Base-by-base conservation (phyloP, 2,888 invertebrate species). In the Acleris sparsana region DNA sequence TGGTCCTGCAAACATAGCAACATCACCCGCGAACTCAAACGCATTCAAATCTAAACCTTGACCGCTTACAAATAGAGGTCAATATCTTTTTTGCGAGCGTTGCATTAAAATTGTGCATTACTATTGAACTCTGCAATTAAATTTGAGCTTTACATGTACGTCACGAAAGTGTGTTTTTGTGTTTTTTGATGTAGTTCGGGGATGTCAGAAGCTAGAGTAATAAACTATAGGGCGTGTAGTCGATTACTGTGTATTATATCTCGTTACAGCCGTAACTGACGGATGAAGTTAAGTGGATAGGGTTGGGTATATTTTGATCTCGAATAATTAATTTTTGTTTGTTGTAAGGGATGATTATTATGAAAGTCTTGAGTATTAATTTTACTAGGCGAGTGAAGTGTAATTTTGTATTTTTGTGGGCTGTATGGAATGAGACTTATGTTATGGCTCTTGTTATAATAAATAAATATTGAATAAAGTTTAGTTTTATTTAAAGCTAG, bases 211-310 rank as follows among this genome's bases (percentile, higher is more conserved):
- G 46, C 57, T 44, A 2, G 13, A 57, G 25, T 16, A n/a, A 46
- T 57, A 57, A 57, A 46, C 57, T 57, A 46, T 17, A 57, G 46
- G 57, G 57, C 57, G 57, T 46, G 57, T n/a, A 57, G 57, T 57
- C 57, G 57, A 57, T 57, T 57, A 57, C 46, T 44, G 57, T 1
- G 57, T 46, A 57, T 57, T 57, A 57, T 57, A 57, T 57, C 46
- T 57, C 44, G 57, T 57, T 57, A 57, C 57, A 39, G 39, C 13
- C 13, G 13, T 39, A 13, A 39, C 16, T 6, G 25, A 46, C 13
- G 57, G 57, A 46, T 57, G 20, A 29, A 44, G 57, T 57, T 57
- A 46, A 57, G 57, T 46, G 46, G 46, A 46, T 57, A 25, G 57
- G 57, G 57, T 57, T 46, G 46, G 22, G 11, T 57, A 44, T 57